A percentile compares a stretch with the other conserved stretches of the same genome.
Evolutionary conservation across 2,113 vertebrate species (phyloP).

Genomic region (Cinclus cinclus): DNA sequence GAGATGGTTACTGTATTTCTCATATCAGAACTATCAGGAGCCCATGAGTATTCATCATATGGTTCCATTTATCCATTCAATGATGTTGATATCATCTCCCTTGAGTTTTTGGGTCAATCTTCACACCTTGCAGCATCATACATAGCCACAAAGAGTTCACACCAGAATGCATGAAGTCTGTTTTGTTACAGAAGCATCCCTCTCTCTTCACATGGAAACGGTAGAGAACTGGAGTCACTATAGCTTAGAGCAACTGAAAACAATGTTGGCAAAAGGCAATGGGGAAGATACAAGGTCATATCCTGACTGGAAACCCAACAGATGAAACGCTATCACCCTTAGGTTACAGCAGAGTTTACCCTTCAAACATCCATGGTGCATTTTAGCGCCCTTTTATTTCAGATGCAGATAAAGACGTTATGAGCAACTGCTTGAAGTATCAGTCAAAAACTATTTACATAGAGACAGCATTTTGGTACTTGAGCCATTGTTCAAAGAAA

Average conservation of each 20-base stretch:
- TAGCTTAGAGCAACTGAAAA: background rate
- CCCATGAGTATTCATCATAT: background rate
- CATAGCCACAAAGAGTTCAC: background rate
- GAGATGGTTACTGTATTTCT: background rate
- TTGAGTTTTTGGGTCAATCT: background rate
- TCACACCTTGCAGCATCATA: rapidly evolving
- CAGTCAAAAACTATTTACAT: background rate
- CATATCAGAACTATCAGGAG: background rate
- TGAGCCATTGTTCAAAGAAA: background rate
- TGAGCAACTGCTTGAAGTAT: background rate
- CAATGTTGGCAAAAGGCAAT: background rate
- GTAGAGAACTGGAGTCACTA: background rate
- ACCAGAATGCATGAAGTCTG: background rate
- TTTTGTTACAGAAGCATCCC: background rate
- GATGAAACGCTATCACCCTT: background rate
- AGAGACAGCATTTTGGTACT: background rate
- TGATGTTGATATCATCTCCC: background rate
- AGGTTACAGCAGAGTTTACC: background rate
- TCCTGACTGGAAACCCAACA: background rate
- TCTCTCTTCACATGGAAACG: background rate
- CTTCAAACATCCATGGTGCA: background rate
- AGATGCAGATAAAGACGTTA: background rate
- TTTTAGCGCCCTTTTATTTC: background rate
- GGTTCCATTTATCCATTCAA: background rate
- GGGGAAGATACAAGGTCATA: background rate